Evolutionary conservation across 1,140 invertebrate genomes (phyloP), one percentile per base, ranked within the genome.

Genomic region (Venturia canescens): DNA sequence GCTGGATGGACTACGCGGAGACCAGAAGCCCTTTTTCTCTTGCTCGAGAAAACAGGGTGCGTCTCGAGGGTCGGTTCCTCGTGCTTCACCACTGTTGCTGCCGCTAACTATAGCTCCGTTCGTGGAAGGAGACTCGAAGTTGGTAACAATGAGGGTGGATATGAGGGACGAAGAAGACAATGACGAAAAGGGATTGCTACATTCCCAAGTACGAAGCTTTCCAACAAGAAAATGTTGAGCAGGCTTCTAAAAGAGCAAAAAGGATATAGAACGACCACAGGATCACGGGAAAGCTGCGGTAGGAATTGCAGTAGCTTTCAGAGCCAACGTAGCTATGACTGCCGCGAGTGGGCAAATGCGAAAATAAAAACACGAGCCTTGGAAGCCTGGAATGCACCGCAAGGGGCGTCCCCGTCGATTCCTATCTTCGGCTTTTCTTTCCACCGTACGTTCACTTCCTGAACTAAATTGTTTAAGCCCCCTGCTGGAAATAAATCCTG

Each of bases 261-360:
- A 83, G 81, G 80, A 82, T 80, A 50, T 80, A 50, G 80, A 83
- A 63, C 74, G 78, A 82, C 1, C 66, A 3, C 3, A 13, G 23
- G 27, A 69, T 31, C 6, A 18, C 16, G 13, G 29, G 70, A 23
- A 66, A 67, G 44, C 26, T 82, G 79, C 80, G 77, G 79, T 48
- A 82, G 81, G 84, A 87, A 87, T 88, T 86, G 82, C 79, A 85
- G 82, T 80, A 78, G 80, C 76, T 84, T 82, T 69, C 67, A 80
- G 79, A 85, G 66, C 44, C 82, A 84, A 84, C 83, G 82, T 82
- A 84, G 80, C 79, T 76, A 50, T 69, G 50, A 31, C 27, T 69
- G 66, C 66, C 66, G n/a, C 66, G n/a, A 69, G 74, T 34, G 31
- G 1, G 27, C 15, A 34, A 72, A 15, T 23, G 77, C 15, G 21